Evolutionary conservation across 2,797 vertebrate genomes (phyloP).

Genomic region (Peromyscus melanophrys): DNA sequence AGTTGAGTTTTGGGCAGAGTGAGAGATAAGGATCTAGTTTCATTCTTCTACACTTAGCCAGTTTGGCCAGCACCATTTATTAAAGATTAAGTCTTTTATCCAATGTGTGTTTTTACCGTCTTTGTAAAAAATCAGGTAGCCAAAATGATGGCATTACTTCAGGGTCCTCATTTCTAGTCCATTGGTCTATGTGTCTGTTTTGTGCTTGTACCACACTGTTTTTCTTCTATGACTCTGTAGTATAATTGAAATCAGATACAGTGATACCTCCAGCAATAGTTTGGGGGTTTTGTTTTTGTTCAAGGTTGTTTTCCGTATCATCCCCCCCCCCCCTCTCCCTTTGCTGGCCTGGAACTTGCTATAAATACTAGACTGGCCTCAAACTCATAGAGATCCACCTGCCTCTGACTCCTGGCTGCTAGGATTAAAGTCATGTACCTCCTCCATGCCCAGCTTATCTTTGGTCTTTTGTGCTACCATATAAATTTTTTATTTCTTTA

Average conservation of each 20-base stretch:
- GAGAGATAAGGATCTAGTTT: not conserved
- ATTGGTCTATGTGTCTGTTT: not conserved
- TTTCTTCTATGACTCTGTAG: not conserved
- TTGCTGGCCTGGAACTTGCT: not conserved
- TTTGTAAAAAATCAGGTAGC: not conserved
- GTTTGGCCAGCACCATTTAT: not conserved
- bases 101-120: not conserved
- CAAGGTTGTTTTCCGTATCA: too few species aligned
- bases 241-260: not conserved
- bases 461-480: not conserved
- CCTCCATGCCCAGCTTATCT: not conserved
- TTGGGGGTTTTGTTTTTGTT: not conserved
- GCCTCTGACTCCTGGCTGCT: not conserved
- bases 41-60: not conserved
- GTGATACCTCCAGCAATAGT: not conserved
- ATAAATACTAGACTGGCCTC: not conserved
- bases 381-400: not conserved
- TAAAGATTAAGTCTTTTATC: not conserved
- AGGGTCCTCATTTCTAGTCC: not conserved
- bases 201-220: not conserved
- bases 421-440: not conserved
- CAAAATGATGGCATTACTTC: not conserved
- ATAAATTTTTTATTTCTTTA: not conserved
- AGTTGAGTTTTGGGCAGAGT: not conserved
- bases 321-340: not conserved